Evolutionary conservation across 1,140 invertebrate genomes (phyloP).

Genomic region (Drosophila subpulchrella): DNA sequence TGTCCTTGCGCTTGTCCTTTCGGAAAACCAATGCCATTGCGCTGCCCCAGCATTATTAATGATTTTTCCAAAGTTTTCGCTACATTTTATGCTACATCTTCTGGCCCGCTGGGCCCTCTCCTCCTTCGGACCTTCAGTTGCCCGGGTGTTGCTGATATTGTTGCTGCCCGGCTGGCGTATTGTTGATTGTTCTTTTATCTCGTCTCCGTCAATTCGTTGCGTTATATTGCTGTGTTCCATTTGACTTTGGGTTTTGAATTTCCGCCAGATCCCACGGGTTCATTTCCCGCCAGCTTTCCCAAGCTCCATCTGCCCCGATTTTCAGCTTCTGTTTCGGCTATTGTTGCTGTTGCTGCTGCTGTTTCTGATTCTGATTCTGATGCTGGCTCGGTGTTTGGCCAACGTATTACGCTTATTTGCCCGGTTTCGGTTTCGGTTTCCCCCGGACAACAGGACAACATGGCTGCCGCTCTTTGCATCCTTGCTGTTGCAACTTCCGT

Average conservation of each 20-base stretch:
- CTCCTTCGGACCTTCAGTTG: neutral
- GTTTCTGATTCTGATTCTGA: conserved; percentile 21
- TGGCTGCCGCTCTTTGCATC: conserved; percentile 36
- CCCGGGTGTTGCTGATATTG: conserved; percentile 13
- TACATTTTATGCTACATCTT: conserved; percentile 81
- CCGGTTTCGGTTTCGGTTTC: conserved; percentile 54
- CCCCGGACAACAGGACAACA: conserved; percentile 23
- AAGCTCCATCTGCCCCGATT: conserved; percentile 1
- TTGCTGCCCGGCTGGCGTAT: conserved; percentile 52
- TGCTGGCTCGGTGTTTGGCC: conserved; percentile 45
- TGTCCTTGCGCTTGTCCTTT: conserved; percentile 82
- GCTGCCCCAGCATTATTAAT: conserved; percentile 79
- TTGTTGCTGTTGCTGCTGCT: neutral
- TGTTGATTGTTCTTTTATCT: conserved; percentile 83
- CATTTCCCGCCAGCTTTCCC: conserved; percentile 17
- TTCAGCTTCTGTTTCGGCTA: neutral
- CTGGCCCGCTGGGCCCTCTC: conserved; percentile 32
- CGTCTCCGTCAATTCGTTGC: conserved; percentile 78
- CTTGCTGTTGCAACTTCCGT: conserved; percentile 28
- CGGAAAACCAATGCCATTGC: conserved; percentile 68
- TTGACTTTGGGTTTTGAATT: conserved; percentile 82
- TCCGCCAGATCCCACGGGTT: conserved; percentile 57
- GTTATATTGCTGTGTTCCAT: conserved; percentile 79
- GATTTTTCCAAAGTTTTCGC: conserved; percentile 83
- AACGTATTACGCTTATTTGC: conserved; percentile 64